Evolutionary conservation across 1,140 invertebrate genomes (phyloP).

Genomic region (Samia ricini): DNA sequence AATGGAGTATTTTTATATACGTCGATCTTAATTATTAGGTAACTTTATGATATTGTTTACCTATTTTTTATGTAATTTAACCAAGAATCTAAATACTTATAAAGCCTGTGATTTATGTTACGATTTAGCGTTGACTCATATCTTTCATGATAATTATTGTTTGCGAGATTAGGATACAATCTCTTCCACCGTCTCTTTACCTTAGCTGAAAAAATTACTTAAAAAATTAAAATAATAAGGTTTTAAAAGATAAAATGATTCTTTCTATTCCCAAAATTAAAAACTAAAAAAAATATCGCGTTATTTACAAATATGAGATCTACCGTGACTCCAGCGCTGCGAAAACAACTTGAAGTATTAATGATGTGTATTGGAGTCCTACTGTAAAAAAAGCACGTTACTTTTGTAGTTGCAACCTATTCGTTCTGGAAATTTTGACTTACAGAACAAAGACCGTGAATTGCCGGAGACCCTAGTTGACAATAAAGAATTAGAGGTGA

Average conservation of each 20-base stretch:
- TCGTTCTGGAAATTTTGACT: conserved; percentile 14
- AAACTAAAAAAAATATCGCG: background rate
- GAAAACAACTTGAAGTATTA: background rate
- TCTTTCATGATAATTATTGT: background rate
- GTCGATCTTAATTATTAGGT: too few relatives aligned
- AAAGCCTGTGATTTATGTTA: background rate
- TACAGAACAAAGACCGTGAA: background rate
- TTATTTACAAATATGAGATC: background rate
- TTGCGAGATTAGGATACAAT: background rate
- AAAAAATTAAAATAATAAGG: background rate
- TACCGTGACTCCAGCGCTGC: background rate
- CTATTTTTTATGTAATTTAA: too few relatives aligned
- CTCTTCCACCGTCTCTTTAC: background rate
- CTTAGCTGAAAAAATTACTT: background rate
- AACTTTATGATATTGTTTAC: too few relatives aligned
- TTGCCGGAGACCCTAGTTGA: too few relatives aligned
- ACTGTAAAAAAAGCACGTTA: background rate
- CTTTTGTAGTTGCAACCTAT: background rate
- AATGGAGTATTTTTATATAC: too few relatives aligned
- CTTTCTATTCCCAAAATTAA: background rate
- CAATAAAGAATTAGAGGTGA: too few relatives aligned
- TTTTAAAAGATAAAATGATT: background rate
- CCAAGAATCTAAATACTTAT: too few relatives aligned
- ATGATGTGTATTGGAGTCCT: background rate
- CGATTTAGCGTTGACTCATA: background rate